These are phyloP conservation scores for Morone chrysops DNA, from an alignment of 2,113 vertebrate species.

Conservation along the genomic window DNA sequence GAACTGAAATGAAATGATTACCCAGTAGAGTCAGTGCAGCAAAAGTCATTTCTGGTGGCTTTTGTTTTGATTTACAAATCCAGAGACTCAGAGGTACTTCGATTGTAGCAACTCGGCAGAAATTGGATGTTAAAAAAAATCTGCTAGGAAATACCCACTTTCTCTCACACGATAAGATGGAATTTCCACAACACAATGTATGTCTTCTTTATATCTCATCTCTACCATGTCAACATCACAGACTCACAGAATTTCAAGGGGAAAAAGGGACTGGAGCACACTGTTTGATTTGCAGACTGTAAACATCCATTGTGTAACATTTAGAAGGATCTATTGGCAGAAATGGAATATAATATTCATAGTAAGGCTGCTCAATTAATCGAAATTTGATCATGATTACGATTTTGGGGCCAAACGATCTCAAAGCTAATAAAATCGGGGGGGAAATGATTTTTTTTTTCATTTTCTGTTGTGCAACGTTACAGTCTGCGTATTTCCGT, in stretches of 20 bases:
- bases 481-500: no score
- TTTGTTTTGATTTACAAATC: background rate
- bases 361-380: no score
- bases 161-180: background rate
- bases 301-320: background rate
- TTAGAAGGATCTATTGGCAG: no score
- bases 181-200: background rate
- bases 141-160: background rate
- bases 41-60: background rate
- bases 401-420: no score
- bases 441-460: no score
- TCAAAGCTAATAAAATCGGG: no score
- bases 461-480: no score
- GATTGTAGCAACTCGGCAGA: background rate
- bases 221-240: background rate
- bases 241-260: background rate
- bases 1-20: background rate
- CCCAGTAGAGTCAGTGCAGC: background rate
- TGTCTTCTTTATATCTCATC: background rate
- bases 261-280: background rate
- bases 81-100: conserved; percentile 1
- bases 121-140: background rate
- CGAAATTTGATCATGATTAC: no score
- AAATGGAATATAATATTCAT: no score
- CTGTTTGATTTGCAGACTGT: background rate